Evolutionary conservation across 2,888 invertebrate species (phyloP).

Genomic region (Xylota sylvarum): DNA sequence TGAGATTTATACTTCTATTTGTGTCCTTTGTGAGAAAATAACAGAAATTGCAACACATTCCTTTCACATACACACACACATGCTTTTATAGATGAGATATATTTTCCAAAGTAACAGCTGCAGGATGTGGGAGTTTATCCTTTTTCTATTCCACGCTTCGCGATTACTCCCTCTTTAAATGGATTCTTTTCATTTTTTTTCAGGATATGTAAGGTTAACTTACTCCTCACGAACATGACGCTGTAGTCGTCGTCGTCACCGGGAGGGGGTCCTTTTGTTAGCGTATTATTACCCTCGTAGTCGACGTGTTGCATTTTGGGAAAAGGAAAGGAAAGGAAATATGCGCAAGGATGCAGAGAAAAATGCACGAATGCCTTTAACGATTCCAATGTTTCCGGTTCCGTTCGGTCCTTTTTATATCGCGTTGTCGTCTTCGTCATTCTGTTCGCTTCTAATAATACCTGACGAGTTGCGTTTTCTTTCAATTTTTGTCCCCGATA

Average conservation of each 20-base stretch:
- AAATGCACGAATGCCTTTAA: conserved; percentile 72
- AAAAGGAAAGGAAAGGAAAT: conserved; percentile 17
- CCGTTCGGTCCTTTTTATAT: conserved; percentile 34
- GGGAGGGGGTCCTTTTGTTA: conserved; percentile 46
- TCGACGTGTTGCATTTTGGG: conserved; percentile 61
- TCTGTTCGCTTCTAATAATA: conserved; percentile 58
- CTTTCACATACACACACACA: not conserved
- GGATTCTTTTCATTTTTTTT: not conserved
- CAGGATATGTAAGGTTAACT: not conserved
- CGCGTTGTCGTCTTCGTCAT: not conserved
- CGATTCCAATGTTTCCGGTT: conserved; percentile 69
- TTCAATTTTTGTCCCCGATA: conserved; percentile 55
- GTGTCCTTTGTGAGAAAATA: conserved; percentile 19
- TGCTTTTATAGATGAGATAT: conserved; percentile 1
- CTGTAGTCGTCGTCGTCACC: no score
- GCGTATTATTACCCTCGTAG: conserved; percentile 59
- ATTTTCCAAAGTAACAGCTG: conserved; percentile 34
- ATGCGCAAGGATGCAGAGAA: conserved; percentile 42
- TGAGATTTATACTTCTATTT: not conserved
- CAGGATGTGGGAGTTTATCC: conserved; percentile 20
- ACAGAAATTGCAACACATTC: conserved; percentile 12
- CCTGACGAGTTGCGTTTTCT: conserved; percentile 66
- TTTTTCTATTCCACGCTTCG: conserved; percentile 34
- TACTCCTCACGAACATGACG: not conserved
- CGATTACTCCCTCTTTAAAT: conserved; percentile 17